Evolutionary conservation across 2,113 vertebrate genomes (phyloP).

Genomic region (Hippocampus zosterae): DNA sequence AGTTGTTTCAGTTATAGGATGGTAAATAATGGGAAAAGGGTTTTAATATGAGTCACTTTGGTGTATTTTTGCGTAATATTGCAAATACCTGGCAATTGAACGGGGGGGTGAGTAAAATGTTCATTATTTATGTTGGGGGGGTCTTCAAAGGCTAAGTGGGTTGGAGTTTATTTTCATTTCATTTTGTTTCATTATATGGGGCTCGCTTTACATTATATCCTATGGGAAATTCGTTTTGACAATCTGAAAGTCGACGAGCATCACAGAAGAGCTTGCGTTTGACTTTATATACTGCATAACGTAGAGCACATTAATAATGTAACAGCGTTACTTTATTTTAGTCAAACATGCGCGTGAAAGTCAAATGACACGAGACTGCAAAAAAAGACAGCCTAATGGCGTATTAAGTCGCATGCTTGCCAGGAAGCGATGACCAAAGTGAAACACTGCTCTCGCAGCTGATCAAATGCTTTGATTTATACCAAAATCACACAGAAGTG

Average conservation of each 20-base stretch:
- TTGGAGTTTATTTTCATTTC: not conserved
- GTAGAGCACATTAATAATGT: not conserved
- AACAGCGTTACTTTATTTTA: not conserved
- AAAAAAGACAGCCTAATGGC: slow-evolving; percentile 35
- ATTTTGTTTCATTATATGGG: not conserved
- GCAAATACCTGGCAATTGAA: not conserved
- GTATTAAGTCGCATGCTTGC: slow-evolving; percentile 38
- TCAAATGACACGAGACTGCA: not conserved
- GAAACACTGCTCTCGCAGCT: slow-evolving; percentile 53
- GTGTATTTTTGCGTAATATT: not conserved
- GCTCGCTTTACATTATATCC: not conserved
- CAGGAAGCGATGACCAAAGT: slow-evolving; percentile 49
- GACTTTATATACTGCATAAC: not conserved
- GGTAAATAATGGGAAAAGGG: not conserved
- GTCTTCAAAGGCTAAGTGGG: not conserved
- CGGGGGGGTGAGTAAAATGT: not conserved
- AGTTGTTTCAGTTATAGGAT: not conserved
- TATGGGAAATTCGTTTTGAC: not conserved
- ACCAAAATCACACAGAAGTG: slow-evolving; percentile 51
- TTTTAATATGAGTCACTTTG: not conserved
- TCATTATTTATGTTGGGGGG: not conserved
- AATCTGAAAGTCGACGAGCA: not conserved
- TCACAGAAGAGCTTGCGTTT: not conserved
- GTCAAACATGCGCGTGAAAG: not conserved
- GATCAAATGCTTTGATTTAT: slow-evolving; percentile 58